A percentile compares a stretch with the other conserved stretches of the same genome.
Conservation (phyloP, 2,888 invertebrate species). For the Chironomus tentans region DNA sequence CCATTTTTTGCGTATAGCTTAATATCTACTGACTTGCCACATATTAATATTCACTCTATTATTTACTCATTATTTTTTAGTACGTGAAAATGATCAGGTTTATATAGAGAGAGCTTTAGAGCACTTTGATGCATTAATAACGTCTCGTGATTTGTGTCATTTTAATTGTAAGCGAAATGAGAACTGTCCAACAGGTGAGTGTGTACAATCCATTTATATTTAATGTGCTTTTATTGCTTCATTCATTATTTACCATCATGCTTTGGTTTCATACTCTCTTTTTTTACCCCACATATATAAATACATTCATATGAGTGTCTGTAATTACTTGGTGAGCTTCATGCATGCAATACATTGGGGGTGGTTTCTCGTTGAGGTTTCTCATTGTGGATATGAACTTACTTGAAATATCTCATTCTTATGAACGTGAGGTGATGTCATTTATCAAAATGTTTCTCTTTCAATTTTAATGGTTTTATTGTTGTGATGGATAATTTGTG, state of each 20-base stretch:
- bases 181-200: slow-evolving; percentile 71
- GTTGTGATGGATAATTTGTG: not conserved
- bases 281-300: too few species aligned
- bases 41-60: not conserved
- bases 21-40: not conserved
- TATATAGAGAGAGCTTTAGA: slow-evolving; percentile 71
- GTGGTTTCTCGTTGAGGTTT: too few species aligned
- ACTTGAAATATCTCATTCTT: too few species aligned
- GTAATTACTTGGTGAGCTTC: too few species aligned
- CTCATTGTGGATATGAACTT: too few species aligned
- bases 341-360: too few species aligned
- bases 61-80: not conserved
- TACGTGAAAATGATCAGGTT: slow-evolving; percentile 50
- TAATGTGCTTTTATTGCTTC: not conserved
- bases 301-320: too few species aligned
- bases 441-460: too few species aligned
- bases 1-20: not conserved
- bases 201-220: not conserved
- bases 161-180: slow-evolving; percentile 76
- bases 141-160: slow-evolving; percentile 74
- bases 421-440: too few species aligned
- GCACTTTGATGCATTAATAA: slow-evolving; percentile 72
- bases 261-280: not conserved
- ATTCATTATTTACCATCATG: not conserved
- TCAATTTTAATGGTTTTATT: too few species aligned